Base-by-base conservation (phyloP, 2,888 invertebrate species). In the Diabrotica balteata region DNA sequence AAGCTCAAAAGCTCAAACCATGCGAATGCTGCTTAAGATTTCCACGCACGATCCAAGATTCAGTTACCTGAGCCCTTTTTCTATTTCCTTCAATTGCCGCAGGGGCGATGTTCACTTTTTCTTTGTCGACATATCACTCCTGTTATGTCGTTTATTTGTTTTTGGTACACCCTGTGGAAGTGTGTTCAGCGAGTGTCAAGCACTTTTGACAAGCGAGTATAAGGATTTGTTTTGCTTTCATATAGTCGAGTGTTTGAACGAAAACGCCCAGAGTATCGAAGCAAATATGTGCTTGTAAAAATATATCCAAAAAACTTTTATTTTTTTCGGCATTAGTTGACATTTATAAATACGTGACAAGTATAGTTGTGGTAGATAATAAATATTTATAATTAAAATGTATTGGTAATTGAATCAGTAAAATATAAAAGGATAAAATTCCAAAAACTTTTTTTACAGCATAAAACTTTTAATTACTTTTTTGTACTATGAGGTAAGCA, bases 31-130 rank as follows among this genome's bases (percentile, higher is more conserved):
- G 70, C 58, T 76, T 70, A 70, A 63, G 63, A 67, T 71, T 76
- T 73, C 76, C 67, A 66, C 67, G 72, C 78, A 78, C 78, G 78
- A 75, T 63, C 52, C 66, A 66, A 75, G 76, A 78, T 78, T 77
- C 78, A 77, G 78, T 78, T 78, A 78, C 77, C 74, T 77, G 75
- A 69, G 70, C 72, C 74, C 72, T 70, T 72, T 68, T 72, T 59
- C 62, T 45, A 58, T 45, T 55, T 63, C 63, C 55, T 63, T 63
- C 49, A 46, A 50, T 45, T 51, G 60, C 45, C 62, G 50, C 43
- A 50, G 51, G 68, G 61, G 61, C 44, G 69, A 69, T 55, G 69
- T 51, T 66, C 66, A 59, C 62, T 69, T 59, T 65, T 62, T 46
- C 46, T 49, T 11, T 57, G 54, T 50, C 60, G 50, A 55, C 54